Conservation (phyloP, 2,797 vertebrate species). For the Champsocephalus esox region DNA sequence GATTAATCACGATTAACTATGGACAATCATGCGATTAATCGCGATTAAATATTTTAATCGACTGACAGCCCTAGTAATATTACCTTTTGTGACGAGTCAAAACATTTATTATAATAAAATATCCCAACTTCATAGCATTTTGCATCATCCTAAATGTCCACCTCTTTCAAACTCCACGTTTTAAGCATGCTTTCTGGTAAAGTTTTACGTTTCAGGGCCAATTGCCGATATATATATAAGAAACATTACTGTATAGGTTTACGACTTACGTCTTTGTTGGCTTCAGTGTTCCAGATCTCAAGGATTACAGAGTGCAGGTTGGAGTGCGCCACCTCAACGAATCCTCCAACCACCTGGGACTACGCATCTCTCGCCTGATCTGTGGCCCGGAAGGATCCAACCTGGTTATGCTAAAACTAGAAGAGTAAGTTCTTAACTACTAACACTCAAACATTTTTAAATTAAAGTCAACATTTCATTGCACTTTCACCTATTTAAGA, state of each 20-base stretch:
- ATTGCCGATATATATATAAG: too few relatives aligned
- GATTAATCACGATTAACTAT: too few relatives aligned
- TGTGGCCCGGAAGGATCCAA: slow-evolving; percentile 95
- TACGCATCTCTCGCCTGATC: slow-evolving; percentile 91
- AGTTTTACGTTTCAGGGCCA: too few relatives aligned
- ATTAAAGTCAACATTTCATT: too few relatives aligned
- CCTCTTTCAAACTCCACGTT: neutral
- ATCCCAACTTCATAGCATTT: neutral
- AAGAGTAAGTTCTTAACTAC: slow-evolving; percentile 82
- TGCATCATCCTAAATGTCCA: neutral
- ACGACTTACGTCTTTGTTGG: slow-evolving; percentile 33
- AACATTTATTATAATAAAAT: too few relatives aligned
- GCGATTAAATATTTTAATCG: too few relatives aligned
- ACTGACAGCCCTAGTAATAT: too few relatives aligned
- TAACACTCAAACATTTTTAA: too few relatives aligned
- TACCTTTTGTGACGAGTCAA: neutral
- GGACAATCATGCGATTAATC: too few relatives aligned
- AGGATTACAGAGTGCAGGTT: slow-evolving; percentile 93
- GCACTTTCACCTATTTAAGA: neutral
- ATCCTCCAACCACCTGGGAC: slow-evolving; percentile 85
- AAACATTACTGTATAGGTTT: neutral
- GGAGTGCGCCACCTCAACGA: slow-evolving; percentile 93
- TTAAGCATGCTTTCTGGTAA: too few relatives aligned
- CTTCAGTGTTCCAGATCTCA: slow-evolving; percentile 91
- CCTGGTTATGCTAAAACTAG: slow-evolving; percentile 93